Evolutionary conservation across 2,888 invertebrate genomes (phyloP).

Genomic region (Drosophila maculinotata): DNA sequence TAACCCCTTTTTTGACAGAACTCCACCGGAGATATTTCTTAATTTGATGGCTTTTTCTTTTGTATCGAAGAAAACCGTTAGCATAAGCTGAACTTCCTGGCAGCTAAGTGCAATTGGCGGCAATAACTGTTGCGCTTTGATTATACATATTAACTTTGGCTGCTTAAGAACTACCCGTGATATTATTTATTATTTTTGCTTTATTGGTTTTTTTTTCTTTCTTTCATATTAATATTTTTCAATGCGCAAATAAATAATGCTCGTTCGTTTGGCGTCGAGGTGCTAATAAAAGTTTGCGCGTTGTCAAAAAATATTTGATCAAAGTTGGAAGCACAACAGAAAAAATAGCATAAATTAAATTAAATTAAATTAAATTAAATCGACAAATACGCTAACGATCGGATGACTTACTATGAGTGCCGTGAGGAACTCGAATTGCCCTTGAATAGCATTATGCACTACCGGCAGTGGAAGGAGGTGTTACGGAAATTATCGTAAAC

Average conservation of each 20-base stretch:
- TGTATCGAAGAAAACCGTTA: too few species aligned
- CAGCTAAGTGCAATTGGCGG: too few species aligned
- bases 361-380: constrained; percentile 51
- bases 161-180: too few species aligned
- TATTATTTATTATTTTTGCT: neutral
- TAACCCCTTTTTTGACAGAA: constrained; percentile 13
- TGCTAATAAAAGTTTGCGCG: constrained; percentile 65
- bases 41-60: too few species aligned
- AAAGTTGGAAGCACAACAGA: constrained; percentile 13
- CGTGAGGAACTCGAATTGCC: constrained; percentile 10
- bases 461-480: too few species aligned
- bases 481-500: neutral
- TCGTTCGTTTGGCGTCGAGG: constrained; percentile 47
- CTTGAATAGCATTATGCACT: constrained; percentile 18
- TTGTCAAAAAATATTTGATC: constrained; percentile 41
- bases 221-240: too few species aligned
- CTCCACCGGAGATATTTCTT: neutral
- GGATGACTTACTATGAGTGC: constrained; percentile 14
- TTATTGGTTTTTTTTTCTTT: neutral
- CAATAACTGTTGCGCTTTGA: constrained; percentile 48
- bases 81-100: too few species aligned
- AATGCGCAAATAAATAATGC: constrained; percentile 24
- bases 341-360: constrained; percentile 34
- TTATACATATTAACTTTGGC: too few species aligned
- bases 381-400: constrained; percentile 40